phyloP scores from a whole-genome alignment of 2,797 vertebrate genomes.

The Pagetopsis macropterus region DNA sequence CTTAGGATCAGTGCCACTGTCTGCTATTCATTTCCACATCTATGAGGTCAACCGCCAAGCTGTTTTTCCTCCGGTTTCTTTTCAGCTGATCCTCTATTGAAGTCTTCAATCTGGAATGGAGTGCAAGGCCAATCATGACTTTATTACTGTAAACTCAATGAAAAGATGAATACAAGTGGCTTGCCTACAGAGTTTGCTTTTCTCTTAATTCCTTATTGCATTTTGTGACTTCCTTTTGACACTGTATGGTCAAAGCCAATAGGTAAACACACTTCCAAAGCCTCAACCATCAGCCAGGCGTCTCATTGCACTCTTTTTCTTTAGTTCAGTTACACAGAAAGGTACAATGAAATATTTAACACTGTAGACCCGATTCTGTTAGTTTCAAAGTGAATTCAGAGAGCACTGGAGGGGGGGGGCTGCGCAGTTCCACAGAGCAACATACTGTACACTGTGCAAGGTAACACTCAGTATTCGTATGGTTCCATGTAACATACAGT shows the following conservation, averaged over 20 bases:
- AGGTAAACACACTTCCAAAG: conserved; percentile 50
- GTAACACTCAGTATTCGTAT: conserved; percentile 15
- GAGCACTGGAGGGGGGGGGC: conserved; percentile 45
- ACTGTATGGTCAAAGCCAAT: background rate
- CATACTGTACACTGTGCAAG: conserved; percentile 18
- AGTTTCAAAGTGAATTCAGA: conserved; percentile 57
- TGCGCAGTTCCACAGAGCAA: conserved; percentile 25
- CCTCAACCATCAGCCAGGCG: conserved; percentile 37
- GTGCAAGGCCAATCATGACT: conserved; percentile 41
- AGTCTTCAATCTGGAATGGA: conserved; percentile 13
- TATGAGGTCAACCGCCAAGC: conserved; percentile 22
- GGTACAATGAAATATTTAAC: conserved; percentile 64
- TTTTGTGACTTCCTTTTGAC: background rate
- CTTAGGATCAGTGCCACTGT: conserved; percentile 33
- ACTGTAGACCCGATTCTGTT: conserved; percentile 52
- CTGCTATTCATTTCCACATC: conserved; percentile 48
- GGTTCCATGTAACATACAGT: background rate
- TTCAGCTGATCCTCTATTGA: conserved; percentile 31
- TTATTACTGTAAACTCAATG: conserved; percentile 33
- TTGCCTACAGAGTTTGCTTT: conserved; percentile 3
- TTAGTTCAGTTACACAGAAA: conserved; percentile 57
- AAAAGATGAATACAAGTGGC: conserved; percentile 26
- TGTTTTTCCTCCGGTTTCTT: conserved; percentile 24
- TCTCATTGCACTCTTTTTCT: conserved; percentile 26
- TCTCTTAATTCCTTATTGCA: background rate